A percentile compares a stretch with the other conserved stretches of the same genome.
Evolutionary conservation across 2,888 invertebrate genomes (phyloP).

Genomic region (Mesochorus sp.): DNA sequence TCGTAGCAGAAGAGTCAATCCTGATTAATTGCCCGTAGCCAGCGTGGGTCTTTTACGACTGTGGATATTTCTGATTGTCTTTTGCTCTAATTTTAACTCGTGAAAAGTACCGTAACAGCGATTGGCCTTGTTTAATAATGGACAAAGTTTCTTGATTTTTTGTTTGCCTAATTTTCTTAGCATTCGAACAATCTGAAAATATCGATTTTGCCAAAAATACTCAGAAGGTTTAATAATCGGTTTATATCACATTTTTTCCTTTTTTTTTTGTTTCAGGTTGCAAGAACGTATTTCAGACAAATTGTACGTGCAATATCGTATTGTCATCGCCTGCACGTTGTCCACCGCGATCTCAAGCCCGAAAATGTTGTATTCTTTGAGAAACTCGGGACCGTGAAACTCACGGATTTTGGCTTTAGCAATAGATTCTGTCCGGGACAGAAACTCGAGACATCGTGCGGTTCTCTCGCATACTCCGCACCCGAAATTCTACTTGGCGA

Average conservation of each 20-base stretch:
- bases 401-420: slow-evolving; percentile 99
- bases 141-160: too few species aligned
- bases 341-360: slow-evolving; percentile 97
- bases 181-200: too few species aligned
- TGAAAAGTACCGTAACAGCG: too few species aligned
- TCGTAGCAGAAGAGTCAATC: too few species aligned
- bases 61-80: too few species aligned
- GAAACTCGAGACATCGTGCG: slow-evolving; percentile 98
- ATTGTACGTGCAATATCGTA: slow-evolving; percentile 99
- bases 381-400: slow-evolving; percentile 97
- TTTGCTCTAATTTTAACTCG: too few species aligned
- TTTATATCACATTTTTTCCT: slow-evolving; percentile 12
- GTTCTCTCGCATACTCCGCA: slow-evolving; percentile 99
- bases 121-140: too few species aligned
- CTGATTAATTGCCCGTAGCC: too few species aligned
- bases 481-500: slow-evolving; percentile 99
- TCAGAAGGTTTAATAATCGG: neutral
- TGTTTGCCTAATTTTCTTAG: too few species aligned
- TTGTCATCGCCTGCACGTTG: slow-evolving; percentile 95
- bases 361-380: slow-evolving; percentile 99
- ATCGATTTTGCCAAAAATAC: neutral
- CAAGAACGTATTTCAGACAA: slow-evolving; percentile 96
- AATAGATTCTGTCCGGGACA: slow-evolving; percentile 98
- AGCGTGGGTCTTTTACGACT: too few species aligned
- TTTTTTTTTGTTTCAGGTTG: slow-evolving; percentile 84